phyloP scores from a whole-genome alignment of 2,888 invertebrate genomes.

The Tetragonisca angustula region DNA sequence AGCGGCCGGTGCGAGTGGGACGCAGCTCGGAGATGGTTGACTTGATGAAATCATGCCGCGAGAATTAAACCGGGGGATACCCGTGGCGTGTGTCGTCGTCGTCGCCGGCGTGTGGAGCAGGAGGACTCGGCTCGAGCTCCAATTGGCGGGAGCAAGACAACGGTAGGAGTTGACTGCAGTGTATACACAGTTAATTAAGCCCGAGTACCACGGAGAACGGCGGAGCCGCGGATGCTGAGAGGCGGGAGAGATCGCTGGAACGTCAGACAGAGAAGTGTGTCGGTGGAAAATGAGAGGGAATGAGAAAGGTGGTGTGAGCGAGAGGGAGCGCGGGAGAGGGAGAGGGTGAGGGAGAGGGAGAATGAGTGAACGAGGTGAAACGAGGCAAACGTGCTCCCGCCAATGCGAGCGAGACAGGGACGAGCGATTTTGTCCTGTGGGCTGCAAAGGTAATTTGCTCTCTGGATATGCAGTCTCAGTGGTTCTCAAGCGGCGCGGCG shows the following conservation, averaged over 20 bases:
- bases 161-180: conserved; percentile 82
- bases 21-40: conserved; percentile 74
- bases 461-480: conserved; percentile 77
- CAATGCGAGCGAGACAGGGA: conserved; percentile 57
- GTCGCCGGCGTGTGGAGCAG: conserved; percentile 57
- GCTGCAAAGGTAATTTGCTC: conserved; percentile 79
- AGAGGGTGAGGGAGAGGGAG: conserved; percentile 12
- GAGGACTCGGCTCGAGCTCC: conserved; percentile 74
- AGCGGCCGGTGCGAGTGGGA: conserved; percentile 39
- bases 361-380: conserved; percentile 47
- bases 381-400: conserved; percentile 25
- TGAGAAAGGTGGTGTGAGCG: conserved; percentile 53
- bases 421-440: conserved; percentile 73
- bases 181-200: conserved; percentile 84
- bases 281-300: conserved; percentile 42
- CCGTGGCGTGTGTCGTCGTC: conserved; percentile 72
- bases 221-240: conserved; percentile 51
- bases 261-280: conserved; percentile 48
- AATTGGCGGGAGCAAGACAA: conserved; percentile 82
- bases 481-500: conserved; percentile 69
- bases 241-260: conserved; percentile 51
- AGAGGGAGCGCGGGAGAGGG: conserved; percentile 26
- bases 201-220: conserved; percentile 75
- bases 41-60: conserved; percentile 82
- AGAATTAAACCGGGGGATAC: conserved; percentile 77